Evolutionary conservation across 1,140 invertebrate species (phyloP).

Genomic region (Dryas iulia): DNA sequence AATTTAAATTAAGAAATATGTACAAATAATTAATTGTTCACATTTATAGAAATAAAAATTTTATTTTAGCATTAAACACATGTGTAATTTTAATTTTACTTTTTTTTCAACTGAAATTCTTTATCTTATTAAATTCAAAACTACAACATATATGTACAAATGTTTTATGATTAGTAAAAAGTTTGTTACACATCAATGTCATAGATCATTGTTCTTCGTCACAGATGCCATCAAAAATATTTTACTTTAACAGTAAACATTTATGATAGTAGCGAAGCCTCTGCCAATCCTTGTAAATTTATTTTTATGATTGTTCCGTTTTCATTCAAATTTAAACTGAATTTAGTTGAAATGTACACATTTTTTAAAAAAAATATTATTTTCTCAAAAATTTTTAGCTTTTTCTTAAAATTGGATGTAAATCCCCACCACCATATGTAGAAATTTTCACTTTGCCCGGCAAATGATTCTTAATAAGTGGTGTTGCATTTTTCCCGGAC

Average conservation of each 20-base stretch:
- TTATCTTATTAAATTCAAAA: conserved; percentile 63
- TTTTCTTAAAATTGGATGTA: conserved; percentile 66
- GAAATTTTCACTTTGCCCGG: conserved; percentile 61
- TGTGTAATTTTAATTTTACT: conserved; percentile 22
- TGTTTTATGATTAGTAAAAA: conserved; percentile 75
- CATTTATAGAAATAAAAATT: background rate
- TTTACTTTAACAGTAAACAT: conserved; percentile 2
- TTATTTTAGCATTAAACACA: conserved; percentile 1
- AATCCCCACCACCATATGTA: conserved; percentile 67
- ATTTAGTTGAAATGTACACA: too few relatives aligned
- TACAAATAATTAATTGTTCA: background rate
- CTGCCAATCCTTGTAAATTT: background rate
- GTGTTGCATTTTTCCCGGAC: conserved; percentile 57
- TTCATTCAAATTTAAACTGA: background rate
- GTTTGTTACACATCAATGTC: conserved; percentile 50
- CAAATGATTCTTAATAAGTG: conserved; percentile 53
- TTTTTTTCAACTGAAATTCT: conserved; percentile 56
- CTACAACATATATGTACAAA: conserved; percentile 73
- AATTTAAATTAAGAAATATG: background rate
- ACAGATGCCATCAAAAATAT: conserved; percentile 45
- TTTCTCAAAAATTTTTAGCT: conserved; percentile 37
- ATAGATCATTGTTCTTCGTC: background rate
- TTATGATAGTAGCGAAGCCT: background rate
- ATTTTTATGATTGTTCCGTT: background rate
- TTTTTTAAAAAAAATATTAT: too few relatives aligned